Evolutionary conservation across 1,140 invertebrate species (phyloP), one percentile per base, ranked within the genome.

Genomic region (Pseudomyrmex gracilis): DNA sequence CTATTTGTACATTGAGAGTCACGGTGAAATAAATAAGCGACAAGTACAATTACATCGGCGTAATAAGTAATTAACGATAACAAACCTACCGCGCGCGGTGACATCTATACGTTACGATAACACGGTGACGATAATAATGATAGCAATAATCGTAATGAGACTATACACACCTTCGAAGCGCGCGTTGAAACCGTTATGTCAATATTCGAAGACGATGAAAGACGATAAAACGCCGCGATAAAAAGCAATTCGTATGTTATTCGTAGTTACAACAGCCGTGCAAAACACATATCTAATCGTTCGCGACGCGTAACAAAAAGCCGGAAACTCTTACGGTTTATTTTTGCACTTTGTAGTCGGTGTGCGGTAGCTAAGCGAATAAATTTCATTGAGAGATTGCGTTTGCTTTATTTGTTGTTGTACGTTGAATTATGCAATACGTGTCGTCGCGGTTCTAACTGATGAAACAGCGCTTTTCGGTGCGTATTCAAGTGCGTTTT

Each of bases 61-160:
- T 84, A 87, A 88, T 84, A 83, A 88, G 57, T 83, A 51, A 49
- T 49, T 12, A 49, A 60, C 60, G 70, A 51, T 76, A 55, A 76
- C 55, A 63, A 47, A 63, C 13, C 63, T 64, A 51, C 24, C 20
- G 57, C 53, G 24, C 45, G 12, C 12, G 3, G 1, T 34, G 49
- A 58, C 60, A 68, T 49, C 15, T 53, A 53, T 34, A 22, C 10
- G 20, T 15, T 15, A 24, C 20, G 53, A 61, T 49, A 66, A 34
- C 22, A 24, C n/a, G 12, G n/a, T 47, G 13, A 49, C 13, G 10
- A 47, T n/a, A 12, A 43, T 70, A 71, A 64, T 77, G 43, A 66
- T 47, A 47, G 24, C 58, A 77, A 76, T 51, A 61, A 73, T 61
- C 45, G 43, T 34, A 53, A 67, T 15, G 12, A 34, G 3, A 66